These are phyloP conservation scores for Eudorcas thomsonii DNA, from an alignment of 2,113 vertebrate genomes.

Conservation along the genomic window DNA sequence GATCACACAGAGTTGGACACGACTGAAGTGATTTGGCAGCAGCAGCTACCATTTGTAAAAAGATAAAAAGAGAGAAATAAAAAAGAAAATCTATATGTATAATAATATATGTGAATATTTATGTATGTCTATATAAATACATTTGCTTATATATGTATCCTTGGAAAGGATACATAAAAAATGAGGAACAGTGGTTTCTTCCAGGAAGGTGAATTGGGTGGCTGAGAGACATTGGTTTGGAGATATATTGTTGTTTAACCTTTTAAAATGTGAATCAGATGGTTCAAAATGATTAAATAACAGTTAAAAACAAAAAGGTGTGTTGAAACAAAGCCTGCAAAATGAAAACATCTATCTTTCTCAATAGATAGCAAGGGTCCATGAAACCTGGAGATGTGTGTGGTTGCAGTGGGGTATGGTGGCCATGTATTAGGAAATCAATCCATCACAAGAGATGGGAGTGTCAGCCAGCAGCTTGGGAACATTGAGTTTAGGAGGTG, in stretches of 20 bases:
- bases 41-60: not conserved
- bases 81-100: not conserved
- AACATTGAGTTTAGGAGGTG: not conserved
- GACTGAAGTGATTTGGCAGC: too few relatives aligned
- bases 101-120: not conserved
- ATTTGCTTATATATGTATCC: not conserved
- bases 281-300: not conserved
- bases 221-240: not conserved
- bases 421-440: fast-evolving
- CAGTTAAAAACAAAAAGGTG: not conserved
- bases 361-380: not conserved
- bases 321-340: not conserved
- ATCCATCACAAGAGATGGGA: too few relatives aligned
- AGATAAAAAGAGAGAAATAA: not conserved
- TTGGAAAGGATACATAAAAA: not conserved
- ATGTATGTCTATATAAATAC: not conserved
- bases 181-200: not conserved
- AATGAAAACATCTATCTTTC: not conserved
- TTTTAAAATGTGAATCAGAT: not conserved
- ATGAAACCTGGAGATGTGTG: fast-evolving
- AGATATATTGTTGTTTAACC: not conserved
- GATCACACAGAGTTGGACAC: too few relatives aligned
- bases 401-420: not conserved
- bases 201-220: not conserved
- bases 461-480: fast-evolving